Evolutionary conservation across 2,113 vertebrate genomes (phyloP).

Genomic region (Oryzias melastigma): DNA sequence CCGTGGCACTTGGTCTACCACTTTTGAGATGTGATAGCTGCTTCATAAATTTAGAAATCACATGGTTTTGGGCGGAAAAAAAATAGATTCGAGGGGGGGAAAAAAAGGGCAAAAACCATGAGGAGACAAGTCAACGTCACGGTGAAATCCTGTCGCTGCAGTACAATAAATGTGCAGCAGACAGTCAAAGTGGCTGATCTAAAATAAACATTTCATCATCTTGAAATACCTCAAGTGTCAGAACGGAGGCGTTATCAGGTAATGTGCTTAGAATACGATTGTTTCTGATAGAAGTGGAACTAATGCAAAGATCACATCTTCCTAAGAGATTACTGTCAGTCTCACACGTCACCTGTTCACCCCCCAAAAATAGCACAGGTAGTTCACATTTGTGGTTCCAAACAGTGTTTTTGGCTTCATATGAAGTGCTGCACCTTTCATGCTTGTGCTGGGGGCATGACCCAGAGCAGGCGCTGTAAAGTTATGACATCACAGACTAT

Average conservation of each 20-base stretch:
- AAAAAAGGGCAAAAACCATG: constrained; percentile 18
- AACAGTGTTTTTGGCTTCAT: neutral
- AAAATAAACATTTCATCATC: constrained; percentile 4
- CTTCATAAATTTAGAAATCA: constrained; percentile 24
- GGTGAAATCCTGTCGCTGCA: neutral
- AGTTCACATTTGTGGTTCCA: no score
- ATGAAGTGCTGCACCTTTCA: neutral
- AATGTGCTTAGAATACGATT: neutral
- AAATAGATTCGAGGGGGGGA: constrained; percentile 12
- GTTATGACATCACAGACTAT: neutral
- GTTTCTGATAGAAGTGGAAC: neutral
- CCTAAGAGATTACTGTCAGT: neutral
- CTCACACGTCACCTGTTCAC: neutral
- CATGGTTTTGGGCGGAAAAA: constrained; percentile 6
- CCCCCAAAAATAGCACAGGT: no score
- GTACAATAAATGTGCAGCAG: constrained; percentile 2
- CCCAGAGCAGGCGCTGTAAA: neutral
- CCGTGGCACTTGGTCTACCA: neutral
- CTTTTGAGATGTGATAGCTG: constrained; percentile 12
- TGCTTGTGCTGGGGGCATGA: neutral
- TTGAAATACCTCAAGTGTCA: neutral
- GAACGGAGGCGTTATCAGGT: neutral
- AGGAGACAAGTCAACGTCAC: constrained; percentile 14
- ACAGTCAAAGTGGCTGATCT: neutral
- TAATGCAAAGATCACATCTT: neutral